Base-by-base conservation (phyloP, 2,113 vertebrate genomes). In the Ameiurus melas region DNA sequence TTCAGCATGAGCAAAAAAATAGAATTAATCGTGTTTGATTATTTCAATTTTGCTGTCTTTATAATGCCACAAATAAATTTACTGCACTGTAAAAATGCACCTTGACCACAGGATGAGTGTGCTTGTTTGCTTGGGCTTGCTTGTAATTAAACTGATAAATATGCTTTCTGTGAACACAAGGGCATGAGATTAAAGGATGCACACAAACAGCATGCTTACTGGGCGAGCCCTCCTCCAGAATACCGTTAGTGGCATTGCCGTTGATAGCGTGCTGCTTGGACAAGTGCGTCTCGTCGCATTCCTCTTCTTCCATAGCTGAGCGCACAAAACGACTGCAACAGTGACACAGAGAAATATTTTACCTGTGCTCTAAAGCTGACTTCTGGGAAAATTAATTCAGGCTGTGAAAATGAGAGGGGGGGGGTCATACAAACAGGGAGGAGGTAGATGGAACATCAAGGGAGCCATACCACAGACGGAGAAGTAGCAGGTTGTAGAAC, bases 221-320 rank as follows among this genome's bases (percentile, higher is more conserved):
- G 91, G 98, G 98, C 68, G 97, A 99, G 51, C 97, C 97, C 94
- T 99, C 98, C 94, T 99, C 98, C 90, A 97, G 95, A 80, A 99
- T 93, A 90, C 98, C 98, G 91, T 99, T 99, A 90, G 97, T 97
- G 92, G 96, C 96, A 73, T 97, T 98, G 64, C 98, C 98, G 91
- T 99, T 99, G 92, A 99, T 94, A 89, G 96, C 93, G 92, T 97
- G 97, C 90, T 96, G 97, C 92, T 98, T 98, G 93, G 96, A 93
- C 85, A 96, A 95, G 83, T 94, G 96, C 9, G 96, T 96, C 91
- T 97, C 97, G 91, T 98, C 97, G 36, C 95, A 94, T 85, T 97
- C 97, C 90, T 97, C 97, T 6, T 95, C 95, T 91, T 97, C 96
- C 89, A 90, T 87, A 5, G 92, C 86, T 33, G 93, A 93, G 80